Evolutionary conservation across 2,797 vertebrate species (phyloP), one percentile per base, ranked within the genome.

Genomic region (Sarcoramphus papa): DNA sequence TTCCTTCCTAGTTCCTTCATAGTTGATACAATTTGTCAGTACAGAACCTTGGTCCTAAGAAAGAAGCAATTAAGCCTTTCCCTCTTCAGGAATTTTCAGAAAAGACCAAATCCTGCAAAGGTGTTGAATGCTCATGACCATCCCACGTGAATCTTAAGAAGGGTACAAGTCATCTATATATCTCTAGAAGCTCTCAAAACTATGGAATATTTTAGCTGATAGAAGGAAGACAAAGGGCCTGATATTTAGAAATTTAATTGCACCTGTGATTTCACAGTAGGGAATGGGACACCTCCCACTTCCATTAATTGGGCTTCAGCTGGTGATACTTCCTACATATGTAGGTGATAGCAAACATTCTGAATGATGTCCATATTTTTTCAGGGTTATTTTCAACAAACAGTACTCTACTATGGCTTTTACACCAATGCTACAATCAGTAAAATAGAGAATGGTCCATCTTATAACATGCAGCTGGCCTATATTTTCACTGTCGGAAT

Each of bases 391-490:
- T 99, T 99, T 97, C 96, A 88, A 48, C 69, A 98, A 95, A 99
- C 99, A 0, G 98, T 99, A 65, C 98, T 99, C 98, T 99, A 99
- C 96, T 99, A 99, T 4, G 99, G 99, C 10, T 98, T 98, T 97
- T 99, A 99, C 95, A 99, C 98, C 90, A 99, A 99, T 47, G 68
- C 94, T 25, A 98, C 98, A 0, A 95, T 98, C 90, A 68, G 3
- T 18, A 96, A 94, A 13, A n/a, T 59, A 24, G 24, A 25, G 18
- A 86, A 43, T 1, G 63, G 85, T 41, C 73, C 95, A 2, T 85
- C 97, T 6, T 99, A 99, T 91, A 93, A 99, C 97, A 99, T 99
- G 98, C 99, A 99, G 96, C 97, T 99, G 97, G 98, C 99, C 43
- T 99, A 99, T 93, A 98, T 99, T 98, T 99, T 99, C 96, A 99